These are phyloP conservation scores for Eristalinus sepulchralis DNA, from an alignment of 2,888 invertebrate species.

Conservation along the genomic window DNA sequence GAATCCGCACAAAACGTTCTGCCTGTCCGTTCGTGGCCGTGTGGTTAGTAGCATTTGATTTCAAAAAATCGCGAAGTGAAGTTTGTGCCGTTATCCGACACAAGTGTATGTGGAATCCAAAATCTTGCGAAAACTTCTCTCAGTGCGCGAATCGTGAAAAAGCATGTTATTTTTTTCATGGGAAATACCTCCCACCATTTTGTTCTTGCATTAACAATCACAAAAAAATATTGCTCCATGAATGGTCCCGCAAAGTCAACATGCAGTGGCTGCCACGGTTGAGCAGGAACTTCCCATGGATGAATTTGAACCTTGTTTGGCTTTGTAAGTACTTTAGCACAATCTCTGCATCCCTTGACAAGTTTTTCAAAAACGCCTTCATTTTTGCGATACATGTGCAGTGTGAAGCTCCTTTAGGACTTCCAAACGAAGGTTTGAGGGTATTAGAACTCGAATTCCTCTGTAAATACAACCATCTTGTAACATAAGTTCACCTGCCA, in stretches of 20 bases:
- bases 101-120: not conserved
- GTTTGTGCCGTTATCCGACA: constrained; percentile 9
- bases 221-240: too few relatives aligned
- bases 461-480: constrained; percentile 5
- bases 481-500: constrained; percentile 29
- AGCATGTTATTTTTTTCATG: not conserved
- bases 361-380: too few relatives aligned
- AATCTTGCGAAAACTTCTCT: constrained; percentile 18
- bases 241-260: too few relatives aligned
- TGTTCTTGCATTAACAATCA: not conserved
- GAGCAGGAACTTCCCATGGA: too few relatives aligned
- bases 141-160: constrained; percentile 4
- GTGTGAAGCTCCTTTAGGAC: constrained; percentile 7
- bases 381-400: not conserved
- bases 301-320: too few relatives aligned
- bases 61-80: too few relatives aligned
- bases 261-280: too few relatives aligned
- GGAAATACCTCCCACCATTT: constrained; percentile 5
- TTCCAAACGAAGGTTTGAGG: not conserved
- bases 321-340: too few relatives aligned
- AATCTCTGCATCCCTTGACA: too few relatives aligned
- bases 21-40: not conserved
- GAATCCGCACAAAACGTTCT: constrained; percentile 70
- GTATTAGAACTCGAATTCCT: constrained; percentile 3
- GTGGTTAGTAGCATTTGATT: too few relatives aligned